These are phyloP conservation scores for Acropora tenuis DNA, from an alignment of 64 coral and sea anemone species.

Conservation along the genomic window DNA sequence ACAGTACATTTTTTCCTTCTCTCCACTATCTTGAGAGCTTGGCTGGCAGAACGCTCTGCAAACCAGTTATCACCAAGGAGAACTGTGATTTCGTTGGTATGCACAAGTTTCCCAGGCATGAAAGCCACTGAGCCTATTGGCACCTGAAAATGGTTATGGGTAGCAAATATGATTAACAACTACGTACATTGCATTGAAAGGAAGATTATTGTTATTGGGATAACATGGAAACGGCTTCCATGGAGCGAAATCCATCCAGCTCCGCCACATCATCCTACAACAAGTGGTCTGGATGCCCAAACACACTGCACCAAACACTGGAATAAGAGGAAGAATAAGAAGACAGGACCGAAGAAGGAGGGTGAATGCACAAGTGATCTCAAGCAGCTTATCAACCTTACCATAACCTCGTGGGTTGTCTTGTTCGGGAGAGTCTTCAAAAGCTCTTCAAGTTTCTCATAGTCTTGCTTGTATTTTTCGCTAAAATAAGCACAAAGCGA, in stretches of 20 bases:
- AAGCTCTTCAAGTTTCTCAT: slow-evolving; percentile 74
- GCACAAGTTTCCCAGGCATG: slow-evolving; percentile 93
- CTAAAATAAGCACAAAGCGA: slow-evolving; percentile 31
- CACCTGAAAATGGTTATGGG: slow-evolving; percentile 48
- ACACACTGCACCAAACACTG: too few species aligned
- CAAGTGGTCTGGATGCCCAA: too few species aligned
- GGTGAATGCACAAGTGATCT: too few species aligned
- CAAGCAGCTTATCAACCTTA: neutral
- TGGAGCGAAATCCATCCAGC: too few species aligned
- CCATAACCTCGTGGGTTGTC: slow-evolving; percentile 91
- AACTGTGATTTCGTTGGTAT: slow-evolving; percentile 93
- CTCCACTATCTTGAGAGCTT: slow-evolving; percentile 80
- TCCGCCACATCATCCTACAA: too few species aligned
- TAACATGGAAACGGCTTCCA: too few species aligned
- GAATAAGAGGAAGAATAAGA: too few species aligned
- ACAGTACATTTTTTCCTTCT: slow-evolving; percentile 78
- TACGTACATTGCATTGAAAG: too few species aligned
- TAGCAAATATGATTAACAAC: neutral
- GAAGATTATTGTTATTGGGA: too few species aligned
- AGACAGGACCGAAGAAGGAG: too few species aligned
- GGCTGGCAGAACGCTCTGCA: slow-evolving; percentile 84
- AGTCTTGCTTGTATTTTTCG: slow-evolving; percentile 86
- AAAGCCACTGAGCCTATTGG: slow-evolving; percentile 92
- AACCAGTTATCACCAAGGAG: slow-evolving; percentile 97
- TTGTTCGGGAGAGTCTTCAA: slow-evolving; percentile 74